phyloP scores from a whole-genome alignment of 2,113 vertebrate species.

The Ranitomeya imitator region DNA sequence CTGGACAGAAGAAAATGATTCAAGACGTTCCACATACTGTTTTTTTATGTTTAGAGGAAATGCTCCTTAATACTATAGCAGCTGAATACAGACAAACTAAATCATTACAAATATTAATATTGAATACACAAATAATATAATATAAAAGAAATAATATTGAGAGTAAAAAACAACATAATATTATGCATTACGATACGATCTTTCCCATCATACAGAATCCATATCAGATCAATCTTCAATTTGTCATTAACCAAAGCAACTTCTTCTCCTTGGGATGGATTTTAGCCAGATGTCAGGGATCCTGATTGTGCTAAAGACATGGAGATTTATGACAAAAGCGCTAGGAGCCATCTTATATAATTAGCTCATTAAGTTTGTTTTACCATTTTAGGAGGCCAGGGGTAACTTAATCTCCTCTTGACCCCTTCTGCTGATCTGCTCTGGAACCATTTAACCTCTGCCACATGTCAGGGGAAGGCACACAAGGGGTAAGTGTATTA shows the following conservation, averaged over 20 bases:
- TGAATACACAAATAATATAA: not conserved
- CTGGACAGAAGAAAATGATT: too few species aligned
- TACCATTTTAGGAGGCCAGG: slow-evolving; percentile 26
- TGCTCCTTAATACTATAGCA: too few species aligned
- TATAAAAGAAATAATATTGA: not conserved
- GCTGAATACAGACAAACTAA: too few species aligned
- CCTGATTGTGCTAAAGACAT: not conserved
- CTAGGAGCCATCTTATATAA: not conserved
- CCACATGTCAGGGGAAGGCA: slow-evolving; percentile 22
- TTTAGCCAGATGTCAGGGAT: not conserved
- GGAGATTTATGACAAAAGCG: not conserved
- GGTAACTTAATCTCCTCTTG: slow-evolving; percentile 45
- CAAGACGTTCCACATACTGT: too few species aligned
- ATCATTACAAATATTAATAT: too few species aligned
- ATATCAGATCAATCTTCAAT: not conserved
- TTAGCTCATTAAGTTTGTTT: slow-evolving; percentile 30
- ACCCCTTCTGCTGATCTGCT: slow-evolving; percentile 4
- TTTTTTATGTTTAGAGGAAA: too few species aligned
- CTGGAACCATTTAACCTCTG: slow-evolving; percentile 47
- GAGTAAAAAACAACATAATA: not conserved
- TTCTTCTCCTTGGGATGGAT: not conserved
- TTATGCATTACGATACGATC: too few species aligned
- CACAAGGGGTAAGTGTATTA: slow-evolving; percentile 32
- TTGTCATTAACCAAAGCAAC: not conserved
- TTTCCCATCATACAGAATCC: not conserved